Conservation (phyloP, 2,797 vertebrate genomes). For the Prionace glauca region DNA sequence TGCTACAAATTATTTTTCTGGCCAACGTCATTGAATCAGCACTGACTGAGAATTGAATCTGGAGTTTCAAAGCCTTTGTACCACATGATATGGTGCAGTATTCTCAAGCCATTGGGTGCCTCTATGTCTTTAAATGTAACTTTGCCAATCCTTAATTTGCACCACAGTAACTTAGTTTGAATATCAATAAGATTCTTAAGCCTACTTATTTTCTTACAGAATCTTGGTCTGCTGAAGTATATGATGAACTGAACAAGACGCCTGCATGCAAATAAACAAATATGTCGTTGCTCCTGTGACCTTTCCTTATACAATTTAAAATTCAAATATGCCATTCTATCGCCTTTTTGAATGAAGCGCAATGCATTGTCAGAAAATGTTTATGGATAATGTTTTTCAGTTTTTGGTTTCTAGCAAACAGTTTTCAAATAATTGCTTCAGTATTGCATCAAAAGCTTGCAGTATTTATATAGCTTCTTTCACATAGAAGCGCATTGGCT, state of each 20-base stretch:
- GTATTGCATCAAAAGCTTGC: background rate
- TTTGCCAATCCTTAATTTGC: background rate
- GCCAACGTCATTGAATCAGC: background rate
- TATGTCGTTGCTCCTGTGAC: background rate
- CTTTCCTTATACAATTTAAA: background rate
- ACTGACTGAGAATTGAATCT: background rate
- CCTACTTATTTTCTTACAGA: constrained; percentile 11
- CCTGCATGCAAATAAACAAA: background rate
- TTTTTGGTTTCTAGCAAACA: background rate
- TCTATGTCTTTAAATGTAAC: background rate
- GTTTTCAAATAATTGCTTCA: background rate
- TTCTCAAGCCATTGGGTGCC: background rate
- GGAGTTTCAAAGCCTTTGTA: background rate
- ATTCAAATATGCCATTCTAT: background rate
- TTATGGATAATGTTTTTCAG: background rate
- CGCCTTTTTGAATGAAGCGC: background rate
- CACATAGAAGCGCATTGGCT: background rate
- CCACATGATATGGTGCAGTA: background rate
- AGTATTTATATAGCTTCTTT: background rate
- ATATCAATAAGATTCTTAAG: background rate
- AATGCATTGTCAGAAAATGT: background rate
- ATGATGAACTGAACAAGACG: background rate
- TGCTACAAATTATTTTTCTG: background rate
- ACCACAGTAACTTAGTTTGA: background rate
- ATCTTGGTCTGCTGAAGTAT: background rate